A percentile compares a stretch with the other conserved stretches of the same genome.
Conservation (phyloP, 2,888 invertebrate species). For the Thelaira solivaga region DNA sequence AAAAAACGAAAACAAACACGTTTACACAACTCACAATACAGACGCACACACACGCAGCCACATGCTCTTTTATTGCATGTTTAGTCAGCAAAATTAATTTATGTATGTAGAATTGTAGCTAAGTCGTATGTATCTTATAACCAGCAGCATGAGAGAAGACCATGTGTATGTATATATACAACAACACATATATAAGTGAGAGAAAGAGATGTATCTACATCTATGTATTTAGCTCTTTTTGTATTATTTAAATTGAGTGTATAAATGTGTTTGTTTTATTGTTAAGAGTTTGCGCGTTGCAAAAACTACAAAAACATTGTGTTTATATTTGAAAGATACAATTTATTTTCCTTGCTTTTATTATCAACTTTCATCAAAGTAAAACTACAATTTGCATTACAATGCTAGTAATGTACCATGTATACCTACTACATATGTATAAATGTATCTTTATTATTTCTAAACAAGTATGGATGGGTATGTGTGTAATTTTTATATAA, state of each 20-base stretch:
- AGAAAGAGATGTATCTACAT: neutral
- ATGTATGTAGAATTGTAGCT: neutral
- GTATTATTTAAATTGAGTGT: neutral
- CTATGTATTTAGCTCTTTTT: neutral
- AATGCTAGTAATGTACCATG: slow-evolving; percentile 23
- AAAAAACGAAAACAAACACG: slow-evolving; percentile 53
- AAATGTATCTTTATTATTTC: slow-evolving; percentile 8
- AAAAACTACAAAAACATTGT: slow-evolving; percentile 46
- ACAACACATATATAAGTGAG: neutral
- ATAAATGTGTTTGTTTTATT: slow-evolving; percentile 2
- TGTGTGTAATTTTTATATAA: slow-evolving; percentile 62
- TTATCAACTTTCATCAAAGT: slow-evolving; percentile 41
- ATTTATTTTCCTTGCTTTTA: slow-evolving; percentile 19
- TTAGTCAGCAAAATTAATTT: neutral
- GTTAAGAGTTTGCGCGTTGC: slow-evolving; percentile 45
- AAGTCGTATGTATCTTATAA: slow-evolving; percentile 2
- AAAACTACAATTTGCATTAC: slow-evolving; percentile 36
- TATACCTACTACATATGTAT: neutral
- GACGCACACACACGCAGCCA: neutral
- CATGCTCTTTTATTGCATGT: neutral
- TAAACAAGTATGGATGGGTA: too few species aligned
- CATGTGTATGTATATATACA: too few species aligned
- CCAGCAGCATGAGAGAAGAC: slow-evolving; percentile 1
- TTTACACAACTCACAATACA: slow-evolving; percentile 2
- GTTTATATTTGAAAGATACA: slow-evolving; percentile 41